These are phyloP conservation scores for Colletes collaris DNA, from an alignment of 2,888 invertebrate genomes.

Conservation along the genomic window DNA sequence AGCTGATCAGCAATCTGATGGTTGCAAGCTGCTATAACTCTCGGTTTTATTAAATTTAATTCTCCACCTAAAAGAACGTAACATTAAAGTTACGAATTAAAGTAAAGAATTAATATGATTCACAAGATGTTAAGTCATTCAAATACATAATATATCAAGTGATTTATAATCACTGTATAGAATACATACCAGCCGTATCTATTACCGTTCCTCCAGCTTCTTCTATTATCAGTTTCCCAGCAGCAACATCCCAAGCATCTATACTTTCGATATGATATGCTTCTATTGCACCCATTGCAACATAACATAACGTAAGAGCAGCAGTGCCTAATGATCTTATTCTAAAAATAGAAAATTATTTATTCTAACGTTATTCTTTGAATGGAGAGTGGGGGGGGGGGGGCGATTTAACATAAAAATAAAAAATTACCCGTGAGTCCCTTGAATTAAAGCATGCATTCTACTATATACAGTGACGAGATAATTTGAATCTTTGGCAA, in stretches of 20 bases:
- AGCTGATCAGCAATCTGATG: slow-evolving; percentile 84
- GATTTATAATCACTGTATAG: neutral
- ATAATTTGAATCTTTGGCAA: slow-evolving; percentile 75
- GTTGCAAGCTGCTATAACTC: slow-evolving; percentile 85
- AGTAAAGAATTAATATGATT: too few relatives aligned
- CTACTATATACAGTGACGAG: slow-evolving; percentile 71
- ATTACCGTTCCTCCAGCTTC: slow-evolving; percentile 91
- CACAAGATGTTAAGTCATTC: too few relatives aligned
- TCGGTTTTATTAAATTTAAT: slow-evolving; percentile 85
- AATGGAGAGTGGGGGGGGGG: neutral
- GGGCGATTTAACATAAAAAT: neutral
- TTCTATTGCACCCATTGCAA: slow-evolving; percentile 89
- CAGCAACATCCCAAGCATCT: slow-evolving; percentile 91
- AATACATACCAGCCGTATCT: slow-evolving; percentile 85
- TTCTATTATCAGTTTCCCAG: slow-evolving; percentile 88
- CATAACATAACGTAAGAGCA: slow-evolving; percentile 88
- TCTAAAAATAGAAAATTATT: slow-evolving; percentile 51
- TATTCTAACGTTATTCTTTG: neutral
- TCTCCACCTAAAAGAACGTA: slow-evolving; percentile 79
- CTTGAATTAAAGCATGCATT: slow-evolving; percentile 76
- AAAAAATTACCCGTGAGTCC: slow-evolving; percentile 75
- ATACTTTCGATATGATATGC: slow-evolving; percentile 90
- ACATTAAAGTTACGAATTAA: neutral
- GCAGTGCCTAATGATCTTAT: slow-evolving; percentile 89
- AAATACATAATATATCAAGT: too few relatives aligned